phyloP scores from a whole-genome alignment of 2,797 vertebrate genomes.

The Synanceia verrucosa region DNA sequence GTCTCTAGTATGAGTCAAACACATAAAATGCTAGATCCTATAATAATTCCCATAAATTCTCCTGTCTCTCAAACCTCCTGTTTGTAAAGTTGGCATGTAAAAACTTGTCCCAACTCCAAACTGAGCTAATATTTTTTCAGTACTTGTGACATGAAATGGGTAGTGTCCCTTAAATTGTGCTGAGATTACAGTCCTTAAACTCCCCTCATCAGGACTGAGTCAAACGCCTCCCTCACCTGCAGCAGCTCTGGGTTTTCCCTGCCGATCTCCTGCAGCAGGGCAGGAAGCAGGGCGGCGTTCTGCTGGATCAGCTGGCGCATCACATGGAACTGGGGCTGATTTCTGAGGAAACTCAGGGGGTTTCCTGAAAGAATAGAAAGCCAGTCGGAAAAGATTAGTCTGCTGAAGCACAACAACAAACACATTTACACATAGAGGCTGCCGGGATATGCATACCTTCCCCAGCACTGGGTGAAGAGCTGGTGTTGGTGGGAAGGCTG shows the following conservation, averaged over 20 bases:
- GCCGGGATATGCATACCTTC: slow-evolving; percentile 79
- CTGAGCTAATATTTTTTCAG: not conserved
- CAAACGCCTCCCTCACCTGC: slow-evolving; percentile 82
- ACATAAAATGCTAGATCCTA: not conserved
- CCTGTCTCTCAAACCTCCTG: not conserved
- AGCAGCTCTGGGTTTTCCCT: slow-evolving; percentile 94
- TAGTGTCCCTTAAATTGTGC: not conserved
- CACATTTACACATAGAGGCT: not conserved
- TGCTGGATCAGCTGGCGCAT: slow-evolving; percentile 99
- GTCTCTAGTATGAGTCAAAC: not conserved
- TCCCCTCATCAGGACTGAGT: not conserved
- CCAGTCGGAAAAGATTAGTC: not conserved
- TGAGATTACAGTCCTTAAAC: not conserved
- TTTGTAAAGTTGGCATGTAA: not conserved
- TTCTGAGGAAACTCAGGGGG: slow-evolving; percentile 93
- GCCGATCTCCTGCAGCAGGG: slow-evolving; percentile 94
- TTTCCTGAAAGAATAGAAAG: slow-evolving; percentile 79
- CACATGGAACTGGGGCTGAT: slow-evolving; percentile 95
- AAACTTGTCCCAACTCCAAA: not conserved
- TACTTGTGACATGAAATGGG: not conserved
- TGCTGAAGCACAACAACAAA: not conserved
- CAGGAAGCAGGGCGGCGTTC: slow-evolving; percentile 92
- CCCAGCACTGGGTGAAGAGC: slow-evolving; percentile 71
- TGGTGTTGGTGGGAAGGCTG: slow-evolving; percentile 62
- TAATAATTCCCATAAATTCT: not conserved